A percentile compares a stretch with the other conserved stretches of the same genome.
These are phyloP conservation scores for Strigamia crassipes DNA, from an alignment of 2,888 invertebrate genomes.

Conservation along the genomic window DNA sequence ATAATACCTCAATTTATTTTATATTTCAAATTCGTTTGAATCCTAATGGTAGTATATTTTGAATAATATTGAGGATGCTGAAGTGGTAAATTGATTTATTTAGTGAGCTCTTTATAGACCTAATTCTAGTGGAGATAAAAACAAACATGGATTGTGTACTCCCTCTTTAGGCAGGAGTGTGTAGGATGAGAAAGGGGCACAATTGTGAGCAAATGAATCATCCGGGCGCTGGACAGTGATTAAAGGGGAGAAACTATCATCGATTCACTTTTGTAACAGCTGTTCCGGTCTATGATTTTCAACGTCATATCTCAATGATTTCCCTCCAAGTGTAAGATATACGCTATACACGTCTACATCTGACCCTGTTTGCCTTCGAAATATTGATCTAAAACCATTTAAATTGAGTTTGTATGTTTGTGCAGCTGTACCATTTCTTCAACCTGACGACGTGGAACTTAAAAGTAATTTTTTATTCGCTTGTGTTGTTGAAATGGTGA, in stretches of 20 bases:
- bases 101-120: slow-evolving; percentile 33
- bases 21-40: not conserved
- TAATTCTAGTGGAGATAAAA: slow-evolving; percentile 20
- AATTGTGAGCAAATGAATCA: slow-evolving; percentile 42
- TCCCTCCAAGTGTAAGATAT: not conserved
- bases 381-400: slow-evolving; percentile 34
- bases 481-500: slow-evolving; percentile 32
- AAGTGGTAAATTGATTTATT: slow-evolving; percentile 28
- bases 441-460: not conserved
- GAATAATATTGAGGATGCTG: not conserved
- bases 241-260: slow-evolving; percentile 37
- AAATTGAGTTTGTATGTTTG: slow-evolving; percentile 37
- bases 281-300: slow-evolving; percentile 33
- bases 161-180: slow-evolving; percentile 33
- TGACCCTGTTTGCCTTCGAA: not conserved
- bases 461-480: not conserved
- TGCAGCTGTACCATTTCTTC: slow-evolving; percentile 26
- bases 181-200: slow-evolving; percentile 25
- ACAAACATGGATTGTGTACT: slow-evolving; percentile 33
- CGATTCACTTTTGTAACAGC: slow-evolving; percentile 42
- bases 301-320: slow-evolving; percentile 32
- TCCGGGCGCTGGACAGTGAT: slow-evolving; percentile 19
- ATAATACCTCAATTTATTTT: not conserved
- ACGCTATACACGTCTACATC: too few species aligned
- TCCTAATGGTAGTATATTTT: not conserved